Evolutionary conservation across 2,888 invertebrate genomes (phyloP).

Genomic region (Metalampra italica): DNA sequence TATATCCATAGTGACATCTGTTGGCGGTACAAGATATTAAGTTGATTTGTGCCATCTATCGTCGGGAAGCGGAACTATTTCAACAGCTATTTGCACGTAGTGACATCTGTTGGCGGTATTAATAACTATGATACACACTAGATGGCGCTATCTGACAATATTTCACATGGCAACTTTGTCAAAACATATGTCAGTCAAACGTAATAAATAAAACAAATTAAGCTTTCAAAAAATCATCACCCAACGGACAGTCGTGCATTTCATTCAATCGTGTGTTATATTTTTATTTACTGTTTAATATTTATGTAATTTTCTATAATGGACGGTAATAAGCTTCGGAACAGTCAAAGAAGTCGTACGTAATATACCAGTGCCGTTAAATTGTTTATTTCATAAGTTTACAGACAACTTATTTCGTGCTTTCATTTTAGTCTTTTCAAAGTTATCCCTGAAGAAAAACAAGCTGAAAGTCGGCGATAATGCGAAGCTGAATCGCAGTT

Average conservation of each 20-base stretch:
- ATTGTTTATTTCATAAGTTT: no score
- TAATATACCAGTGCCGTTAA: conserved; percentile 2
- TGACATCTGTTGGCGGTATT: not conserved
- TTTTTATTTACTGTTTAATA: not conserved
- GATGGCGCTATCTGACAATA: not conserved
- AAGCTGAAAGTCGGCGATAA: conserved; percentile 33
- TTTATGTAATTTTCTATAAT: conserved; percentile 23
- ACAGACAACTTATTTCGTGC: no score
- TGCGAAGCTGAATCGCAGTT: conserved; percentile 33
- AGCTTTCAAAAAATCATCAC: not conserved
- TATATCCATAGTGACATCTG: not conserved
- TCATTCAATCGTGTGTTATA: not conserved
- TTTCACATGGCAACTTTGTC: not conserved
- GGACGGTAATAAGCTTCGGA: conserved; percentile 37
- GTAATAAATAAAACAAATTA: no score
- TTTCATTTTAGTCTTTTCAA: conserved; percentile 47
- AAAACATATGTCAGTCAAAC: not conserved
- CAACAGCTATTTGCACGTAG: not conserved
- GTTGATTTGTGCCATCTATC: not conserved
- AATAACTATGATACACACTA: not conserved
- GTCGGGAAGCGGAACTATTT: not conserved
- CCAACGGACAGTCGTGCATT: not conserved
- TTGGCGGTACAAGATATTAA: not conserved
- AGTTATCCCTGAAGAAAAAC: conserved; percentile 62
- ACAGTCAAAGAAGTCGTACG: conserved; percentile 45